phyloP scores from a whole-genome alignment of 2,888 invertebrate genomes.

The Keiferia lycopersicella region DNA sequence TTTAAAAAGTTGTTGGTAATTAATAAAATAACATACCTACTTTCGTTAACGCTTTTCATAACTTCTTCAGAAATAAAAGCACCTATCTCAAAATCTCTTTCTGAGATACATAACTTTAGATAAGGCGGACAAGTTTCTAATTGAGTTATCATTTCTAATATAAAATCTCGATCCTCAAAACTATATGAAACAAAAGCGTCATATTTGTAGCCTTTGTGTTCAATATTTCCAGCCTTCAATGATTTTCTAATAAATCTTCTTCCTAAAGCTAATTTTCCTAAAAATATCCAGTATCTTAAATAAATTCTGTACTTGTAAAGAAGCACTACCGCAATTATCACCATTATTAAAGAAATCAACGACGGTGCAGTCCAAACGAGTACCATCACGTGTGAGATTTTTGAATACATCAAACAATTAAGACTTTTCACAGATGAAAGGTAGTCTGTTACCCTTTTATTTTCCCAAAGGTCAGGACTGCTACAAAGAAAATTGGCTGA shows the following conservation, averaged over 20 bases:
- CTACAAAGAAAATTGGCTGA: constrained; percentile 66
- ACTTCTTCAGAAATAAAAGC: constrained; percentile 85
- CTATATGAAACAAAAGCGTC: constrained; percentile 84
- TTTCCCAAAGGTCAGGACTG: constrained; percentile 72
- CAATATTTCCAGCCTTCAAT: constrained; percentile 38
- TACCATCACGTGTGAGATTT: constrained; percentile 63
- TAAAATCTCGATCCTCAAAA: constrained; percentile 82
- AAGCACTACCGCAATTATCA: constrained; percentile 50
- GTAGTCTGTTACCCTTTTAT: constrained; percentile 65
- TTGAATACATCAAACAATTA: constrained; percentile 66
- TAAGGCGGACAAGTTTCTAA: constrained; percentile 82
- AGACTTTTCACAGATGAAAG: constrained; percentile 62
- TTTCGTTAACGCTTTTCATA: constrained; percentile 82
- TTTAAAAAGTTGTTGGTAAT: constrained; percentile 85
- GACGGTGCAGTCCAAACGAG: constrained; percentile 69
- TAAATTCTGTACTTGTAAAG: constrained; percentile 73
- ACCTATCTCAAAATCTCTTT: constrained; percentile 85
- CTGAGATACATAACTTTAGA: constrained; percentile 85
- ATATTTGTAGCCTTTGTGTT: constrained; percentile 66
- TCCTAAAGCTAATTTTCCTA: constrained; percentile 77
- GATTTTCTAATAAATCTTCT: constrained; percentile 60
- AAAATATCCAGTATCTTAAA: constrained; percentile 79
- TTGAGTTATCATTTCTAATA: constrained; percentile 81
- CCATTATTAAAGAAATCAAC: constrained; percentile 56
- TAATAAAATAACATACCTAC: constrained; percentile 84